These are phyloP conservation scores for Strigamia maritima DNA, from an alignment of 2,888 invertebrate species.

Conservation along the genomic window DNA sequence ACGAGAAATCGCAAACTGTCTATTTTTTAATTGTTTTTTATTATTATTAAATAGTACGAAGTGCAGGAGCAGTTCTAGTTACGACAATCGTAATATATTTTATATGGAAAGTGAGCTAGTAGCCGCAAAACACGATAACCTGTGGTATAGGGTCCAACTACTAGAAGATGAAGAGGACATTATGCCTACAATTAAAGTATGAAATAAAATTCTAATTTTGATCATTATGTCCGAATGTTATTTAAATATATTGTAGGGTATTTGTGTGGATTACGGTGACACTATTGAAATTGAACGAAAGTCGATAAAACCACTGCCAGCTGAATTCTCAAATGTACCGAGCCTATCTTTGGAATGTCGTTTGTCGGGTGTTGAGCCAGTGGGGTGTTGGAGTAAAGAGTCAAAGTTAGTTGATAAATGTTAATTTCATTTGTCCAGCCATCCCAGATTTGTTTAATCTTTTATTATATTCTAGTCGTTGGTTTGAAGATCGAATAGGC, in stretches of 20 bases:
- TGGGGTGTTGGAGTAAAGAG: neutral
- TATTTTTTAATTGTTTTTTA: neutral
- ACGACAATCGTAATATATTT: neutral
- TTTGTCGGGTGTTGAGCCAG: constrained; percentile 46
- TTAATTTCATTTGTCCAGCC: neutral
- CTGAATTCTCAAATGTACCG: constrained; percentile 50
- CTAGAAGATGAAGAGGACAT: neutral
- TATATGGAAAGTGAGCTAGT: neutral
- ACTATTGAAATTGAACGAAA: constrained; percentile 48
- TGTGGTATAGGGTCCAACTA: neutral
- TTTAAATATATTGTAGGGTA: constrained; percentile 44
- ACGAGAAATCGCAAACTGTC: no score
- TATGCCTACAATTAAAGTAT: no score
- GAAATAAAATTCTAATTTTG: neutral
- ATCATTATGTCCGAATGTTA: neutral
- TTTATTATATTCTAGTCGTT: neutral
- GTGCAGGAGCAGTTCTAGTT: neutral
- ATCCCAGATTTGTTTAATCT: no score
- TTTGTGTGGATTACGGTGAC: constrained; percentile 52
- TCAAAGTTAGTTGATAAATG: neutral
- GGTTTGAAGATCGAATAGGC: neutral
- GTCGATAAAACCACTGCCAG: constrained; percentile 47
- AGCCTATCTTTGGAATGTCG: constrained; percentile 52
- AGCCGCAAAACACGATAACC: neutral
- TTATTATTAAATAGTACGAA: neutral